Percentiles rank a stretch among this genome's conserved stretches.
phyloP scores from a whole-genome alignment of 2,888 invertebrate genomes.

The Conomelus anceps region DNA sequence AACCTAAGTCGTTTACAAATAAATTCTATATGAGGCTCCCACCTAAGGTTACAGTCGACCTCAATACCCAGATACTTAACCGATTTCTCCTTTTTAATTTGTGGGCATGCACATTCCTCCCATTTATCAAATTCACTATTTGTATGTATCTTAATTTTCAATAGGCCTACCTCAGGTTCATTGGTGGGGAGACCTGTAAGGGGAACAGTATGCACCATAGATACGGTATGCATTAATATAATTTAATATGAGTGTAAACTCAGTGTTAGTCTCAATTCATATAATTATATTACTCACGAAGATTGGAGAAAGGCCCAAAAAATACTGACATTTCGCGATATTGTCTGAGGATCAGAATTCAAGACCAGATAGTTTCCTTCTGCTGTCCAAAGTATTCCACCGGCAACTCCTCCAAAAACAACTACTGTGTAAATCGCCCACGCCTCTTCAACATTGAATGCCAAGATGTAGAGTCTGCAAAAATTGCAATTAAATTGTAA shows the following conservation, averaged over 20 bases:
- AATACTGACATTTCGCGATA: constrained; percentile 30
- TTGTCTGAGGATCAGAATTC: constrained; percentile 27
- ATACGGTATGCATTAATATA: not conserved
- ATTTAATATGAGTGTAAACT: too few relatives aligned
- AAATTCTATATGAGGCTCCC: too few relatives aligned
- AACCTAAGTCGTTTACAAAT: too few relatives aligned
- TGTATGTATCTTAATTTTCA: too few relatives aligned
- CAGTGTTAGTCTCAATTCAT: not conserved
- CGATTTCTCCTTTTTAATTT: too few relatives aligned
- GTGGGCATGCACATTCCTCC: too few relatives aligned
- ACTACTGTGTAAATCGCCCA: constrained; percentile 30
- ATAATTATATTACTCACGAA: constrained; percentile 28
- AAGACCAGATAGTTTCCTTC: constrained; percentile 31
- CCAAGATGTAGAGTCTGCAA: constrained; percentile 28
- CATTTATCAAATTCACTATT: too few relatives aligned
- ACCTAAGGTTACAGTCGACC: too few relatives aligned
- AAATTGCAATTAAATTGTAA: not conserved
- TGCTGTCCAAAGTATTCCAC: constrained; percentile 31
- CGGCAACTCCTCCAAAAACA: constrained; percentile 29
- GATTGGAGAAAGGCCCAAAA: constrained; percentile 32
- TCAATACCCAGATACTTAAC: too few relatives aligned
- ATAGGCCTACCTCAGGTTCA: too few relatives aligned
- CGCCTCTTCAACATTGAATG: constrained; percentile 27
- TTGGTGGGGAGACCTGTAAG: too few relatives aligned
- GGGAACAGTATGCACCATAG: too few relatives aligned